phyloP scores from a whole-genome alignment of 2,888 invertebrate genomes.

The Tipula helvola region DNA sequence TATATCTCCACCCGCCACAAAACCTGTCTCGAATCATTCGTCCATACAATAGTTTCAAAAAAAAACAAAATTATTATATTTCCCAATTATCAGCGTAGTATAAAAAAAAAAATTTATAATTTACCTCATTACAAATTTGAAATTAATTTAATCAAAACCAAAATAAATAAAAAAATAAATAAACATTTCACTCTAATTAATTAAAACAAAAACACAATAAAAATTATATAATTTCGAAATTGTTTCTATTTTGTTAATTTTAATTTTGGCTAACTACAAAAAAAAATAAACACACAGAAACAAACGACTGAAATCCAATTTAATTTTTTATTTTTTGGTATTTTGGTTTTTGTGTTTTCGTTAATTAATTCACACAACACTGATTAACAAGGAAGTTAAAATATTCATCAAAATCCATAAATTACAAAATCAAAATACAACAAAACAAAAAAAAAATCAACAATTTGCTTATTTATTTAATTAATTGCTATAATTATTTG shows the following conservation, averaged over 20 bases:
- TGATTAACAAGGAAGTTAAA: constrained; percentile 4
- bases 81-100: not conserved
- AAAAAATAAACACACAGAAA: not conserved
- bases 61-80: not conserved
- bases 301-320: not conserved
- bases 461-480: constrained; percentile 4
- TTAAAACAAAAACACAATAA: constrained; percentile 4
- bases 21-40: not conserved
- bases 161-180: not conserved
- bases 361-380: constrained; percentile 4
- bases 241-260: not conserved
- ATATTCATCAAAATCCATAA: not conserved
- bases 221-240: not conserved
- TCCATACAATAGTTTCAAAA: not conserved
- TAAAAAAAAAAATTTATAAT: not conserved
- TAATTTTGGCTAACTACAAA: not conserved
- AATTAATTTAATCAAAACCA: constrained; percentile 4
- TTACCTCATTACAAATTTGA: constrained; percentile 4
- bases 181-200: constrained; percentile 4
- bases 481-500: not conserved
- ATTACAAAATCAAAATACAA: not conserved
- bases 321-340: not conserved
- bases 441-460: not conserved
- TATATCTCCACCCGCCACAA: not conserved
- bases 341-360: not conserved